These are phyloP conservation scores for Hydrozoanthus gracilis DNA, from an alignment of 92 coral and sea anemone species.

Conservation along the genomic window DNA sequence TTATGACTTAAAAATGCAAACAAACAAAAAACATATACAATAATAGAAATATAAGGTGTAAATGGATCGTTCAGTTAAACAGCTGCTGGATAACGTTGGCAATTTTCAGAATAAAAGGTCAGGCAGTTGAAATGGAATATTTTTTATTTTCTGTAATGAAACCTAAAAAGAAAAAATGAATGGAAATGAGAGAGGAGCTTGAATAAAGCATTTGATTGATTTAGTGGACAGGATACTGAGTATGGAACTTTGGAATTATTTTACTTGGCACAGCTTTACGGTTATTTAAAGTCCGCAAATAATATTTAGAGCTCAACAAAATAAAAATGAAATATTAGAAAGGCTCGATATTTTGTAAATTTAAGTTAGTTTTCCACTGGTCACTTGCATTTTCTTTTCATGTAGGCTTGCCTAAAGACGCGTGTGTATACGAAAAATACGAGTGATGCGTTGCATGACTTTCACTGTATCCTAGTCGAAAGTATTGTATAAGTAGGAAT, in stretches of 20 bases:
- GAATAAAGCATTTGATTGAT: background rate
- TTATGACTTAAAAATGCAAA: background rate
- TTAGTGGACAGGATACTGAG: background rate
- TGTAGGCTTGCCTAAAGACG: too few species aligned
- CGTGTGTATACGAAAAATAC: too few species aligned
- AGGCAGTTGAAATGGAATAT: background rate
- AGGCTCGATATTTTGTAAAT: background rate
- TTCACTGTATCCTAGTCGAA: too few species aligned
- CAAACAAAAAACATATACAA: too few species aligned
- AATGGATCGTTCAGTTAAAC: background rate
- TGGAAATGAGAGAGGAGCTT: constrained; percentile 5
- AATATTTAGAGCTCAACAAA: background rate
- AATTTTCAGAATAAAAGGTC: background rate
- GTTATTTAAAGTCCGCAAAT: background rate
- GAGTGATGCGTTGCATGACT: too few species aligned
- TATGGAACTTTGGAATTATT: background rate
- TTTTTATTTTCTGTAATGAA: background rate
- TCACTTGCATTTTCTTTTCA: too few species aligned
- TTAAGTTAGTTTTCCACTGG: background rate
- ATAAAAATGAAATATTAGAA: background rate
- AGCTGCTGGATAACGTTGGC: background rate
- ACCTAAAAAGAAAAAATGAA: background rate
- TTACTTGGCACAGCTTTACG: background rate
- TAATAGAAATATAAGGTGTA: background rate
- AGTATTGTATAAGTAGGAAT: too few species aligned